Evolutionary conservation across 1,140 invertebrate species (phyloP), one percentile per base, ranked within the genome.

Genomic region (Drosophila lacertosa): DNA sequence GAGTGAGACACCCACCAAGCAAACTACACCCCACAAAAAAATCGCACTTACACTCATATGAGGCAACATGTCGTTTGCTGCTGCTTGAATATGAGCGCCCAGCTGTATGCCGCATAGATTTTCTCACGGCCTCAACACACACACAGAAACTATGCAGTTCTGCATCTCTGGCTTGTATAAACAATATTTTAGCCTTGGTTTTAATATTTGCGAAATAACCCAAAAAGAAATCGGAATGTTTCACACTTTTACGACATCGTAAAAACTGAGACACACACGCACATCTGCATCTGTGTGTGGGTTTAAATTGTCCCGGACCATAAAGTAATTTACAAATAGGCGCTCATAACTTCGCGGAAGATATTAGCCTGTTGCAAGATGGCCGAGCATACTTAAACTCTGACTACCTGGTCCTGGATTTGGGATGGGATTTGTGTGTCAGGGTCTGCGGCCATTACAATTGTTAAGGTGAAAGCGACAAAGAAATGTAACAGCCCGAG

Each of bases 81-180:
- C 37, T 67, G 57, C 62, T 50, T 24, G 10, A 77, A 76, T 72
- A 86, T 86, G 81, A 63, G 82, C 81, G 82, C 81, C 81, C 81
- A 86, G 77, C 82, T 88, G 82, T 82, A 88, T 86, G 77, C 82
- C 82, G 77, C 81, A 86, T 84, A 84, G 81, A 84, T 84, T 86
- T 81, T 84, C 77, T 86, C 77, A 86, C 81, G 82, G 74, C 69
- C 50, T 65, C n/a, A 45, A 29, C 10, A 58, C 37, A 53, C 40
- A 44, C 11, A 33, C 37, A 39, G 20, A 4, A 7, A 39, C 33
- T 1, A 20, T 22, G 11, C 40, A 22, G 13, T 55, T 4, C 3
- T 4, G 18, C 18, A 2, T 4, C 40, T 16, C 18, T n/a, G 39
- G 16, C 16, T n/a, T 45, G 22, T 11, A 20, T 16, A 20, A 15